phyloP scores from a whole-genome alignment of 2,113 vertebrate genomes.

The Gavia stellata region DNA sequence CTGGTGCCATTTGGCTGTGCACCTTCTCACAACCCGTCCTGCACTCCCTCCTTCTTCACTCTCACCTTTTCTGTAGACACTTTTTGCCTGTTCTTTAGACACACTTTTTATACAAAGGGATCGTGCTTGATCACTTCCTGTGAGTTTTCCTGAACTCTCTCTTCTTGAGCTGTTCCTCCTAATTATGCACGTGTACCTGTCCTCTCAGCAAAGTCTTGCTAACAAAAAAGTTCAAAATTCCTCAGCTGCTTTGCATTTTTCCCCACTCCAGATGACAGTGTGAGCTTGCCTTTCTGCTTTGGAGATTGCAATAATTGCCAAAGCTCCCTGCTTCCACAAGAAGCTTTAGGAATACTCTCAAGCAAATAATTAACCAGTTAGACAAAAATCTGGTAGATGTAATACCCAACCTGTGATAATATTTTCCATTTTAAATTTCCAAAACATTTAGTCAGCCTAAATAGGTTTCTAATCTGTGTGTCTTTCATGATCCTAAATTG shows the following conservation, averaged over 20 bases:
- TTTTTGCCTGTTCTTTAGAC: neutral
- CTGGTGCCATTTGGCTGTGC: neutral
- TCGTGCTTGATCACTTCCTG: neutral
- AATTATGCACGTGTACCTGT: neutral
- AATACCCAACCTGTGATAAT: neutral
- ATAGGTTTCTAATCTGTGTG: slow-evolving; percentile 7
- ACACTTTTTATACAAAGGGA: neutral
- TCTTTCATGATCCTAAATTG: slow-evolving; percentile 1
- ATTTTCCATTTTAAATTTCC: slow-evolving; percentile 31
- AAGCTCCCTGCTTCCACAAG: neutral
- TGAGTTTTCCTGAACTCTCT: neutral
- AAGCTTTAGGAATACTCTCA: neutral
- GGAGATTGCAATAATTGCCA: neutral
- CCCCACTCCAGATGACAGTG: accelerated
- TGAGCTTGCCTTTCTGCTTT: neutral
- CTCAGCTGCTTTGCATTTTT: neutral
- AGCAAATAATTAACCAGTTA: slow-evolving; percentile 35
- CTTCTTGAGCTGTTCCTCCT: neutral
- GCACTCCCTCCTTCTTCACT: neutral
- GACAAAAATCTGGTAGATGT: neutral
- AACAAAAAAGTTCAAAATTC: neutral
- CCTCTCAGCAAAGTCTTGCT: neutral
- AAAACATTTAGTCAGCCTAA: slow-evolving; percentile 6
- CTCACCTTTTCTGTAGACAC: neutral
- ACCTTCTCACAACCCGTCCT: accelerated